Conservation (phyloP, 2,113 vertebrate species). For the Tetrao urogallus region DNA sequence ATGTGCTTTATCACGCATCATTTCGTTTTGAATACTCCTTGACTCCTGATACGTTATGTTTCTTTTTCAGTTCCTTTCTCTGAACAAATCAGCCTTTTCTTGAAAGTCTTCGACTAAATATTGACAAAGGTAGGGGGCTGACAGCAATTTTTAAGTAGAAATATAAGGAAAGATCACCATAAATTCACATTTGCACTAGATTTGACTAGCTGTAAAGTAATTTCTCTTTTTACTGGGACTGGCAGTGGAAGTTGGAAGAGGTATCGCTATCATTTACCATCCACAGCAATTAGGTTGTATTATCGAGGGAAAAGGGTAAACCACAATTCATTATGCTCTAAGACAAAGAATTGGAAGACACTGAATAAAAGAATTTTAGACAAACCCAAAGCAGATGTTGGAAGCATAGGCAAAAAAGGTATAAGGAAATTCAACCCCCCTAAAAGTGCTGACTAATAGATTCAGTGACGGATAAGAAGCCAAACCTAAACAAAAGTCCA, state of each 20-base stretch:
- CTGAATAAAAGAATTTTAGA: neutral
- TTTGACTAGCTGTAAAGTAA: neutral
- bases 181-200: neutral
- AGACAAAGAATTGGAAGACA: constrained; percentile 4
- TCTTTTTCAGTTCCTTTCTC: neutral
- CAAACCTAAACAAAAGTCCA: neutral
- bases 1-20: neutral
- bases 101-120: neutral
- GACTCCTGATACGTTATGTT: neutral
- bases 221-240: neutral
- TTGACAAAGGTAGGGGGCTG: neutral
- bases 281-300: neutral
- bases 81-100: neutral
- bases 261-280: neutral
- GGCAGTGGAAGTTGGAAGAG: neutral
- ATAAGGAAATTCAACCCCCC: neutral
- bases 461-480: neutral
- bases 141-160: neutral
- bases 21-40: neutral
- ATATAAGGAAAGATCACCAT: neutral
- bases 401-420: neutral
- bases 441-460: neutral
- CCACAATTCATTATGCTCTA: neutral
- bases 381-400: neutral
- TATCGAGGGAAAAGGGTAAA: neutral